Percentiles rank a stretch among this genome's conserved stretches.
phyloP scores from a whole-genome alignment of 1,140 invertebrate genomes.

The Latrodectus geometricus region DNA sequence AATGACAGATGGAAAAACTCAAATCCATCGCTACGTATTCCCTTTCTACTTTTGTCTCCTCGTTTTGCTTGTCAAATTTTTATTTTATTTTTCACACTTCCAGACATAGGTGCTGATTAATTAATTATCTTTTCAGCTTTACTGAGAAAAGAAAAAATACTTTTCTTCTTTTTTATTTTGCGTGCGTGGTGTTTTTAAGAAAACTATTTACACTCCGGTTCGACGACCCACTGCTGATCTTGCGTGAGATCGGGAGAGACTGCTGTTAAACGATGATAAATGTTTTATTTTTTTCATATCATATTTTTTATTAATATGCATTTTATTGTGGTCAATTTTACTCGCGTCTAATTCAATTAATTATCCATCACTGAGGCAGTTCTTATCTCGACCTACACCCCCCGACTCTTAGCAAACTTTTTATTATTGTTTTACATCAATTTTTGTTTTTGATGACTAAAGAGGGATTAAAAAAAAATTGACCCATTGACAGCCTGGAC shows the following conservation, averaged over 20 bases:
- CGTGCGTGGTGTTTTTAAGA: no score
- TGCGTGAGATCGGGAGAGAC: not conserved
- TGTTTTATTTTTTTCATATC: not conserved
- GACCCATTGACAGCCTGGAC: not conserved
- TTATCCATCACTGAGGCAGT: not conserved
- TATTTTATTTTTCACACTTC: not conserved
- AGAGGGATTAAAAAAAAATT: not conserved
- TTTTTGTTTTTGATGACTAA: not conserved
- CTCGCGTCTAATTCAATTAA: conserved; percentile 22
- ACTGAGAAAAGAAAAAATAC: not conserved
- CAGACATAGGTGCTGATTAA: conserved; percentile 18
- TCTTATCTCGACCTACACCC: not conserved
- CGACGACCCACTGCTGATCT: not conserved
- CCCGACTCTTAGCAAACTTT: no score
- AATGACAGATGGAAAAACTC: conserved; percentile 7
- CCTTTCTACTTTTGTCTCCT: not conserved
- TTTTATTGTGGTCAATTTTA: not conserved
- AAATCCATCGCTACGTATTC: no score
- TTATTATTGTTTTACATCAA: not conserved
- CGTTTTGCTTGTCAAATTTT: not conserved
- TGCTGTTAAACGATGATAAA: not conserved
- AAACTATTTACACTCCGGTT: conserved; percentile 1
- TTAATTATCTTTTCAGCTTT: conserved; percentile 12
- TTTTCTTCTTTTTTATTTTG: not conserved
- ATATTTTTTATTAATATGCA: not conserved